Evolutionary conservation across 2,797 vertebrate species (phyloP).

Genomic region (Vultur gryphus): DNA sequence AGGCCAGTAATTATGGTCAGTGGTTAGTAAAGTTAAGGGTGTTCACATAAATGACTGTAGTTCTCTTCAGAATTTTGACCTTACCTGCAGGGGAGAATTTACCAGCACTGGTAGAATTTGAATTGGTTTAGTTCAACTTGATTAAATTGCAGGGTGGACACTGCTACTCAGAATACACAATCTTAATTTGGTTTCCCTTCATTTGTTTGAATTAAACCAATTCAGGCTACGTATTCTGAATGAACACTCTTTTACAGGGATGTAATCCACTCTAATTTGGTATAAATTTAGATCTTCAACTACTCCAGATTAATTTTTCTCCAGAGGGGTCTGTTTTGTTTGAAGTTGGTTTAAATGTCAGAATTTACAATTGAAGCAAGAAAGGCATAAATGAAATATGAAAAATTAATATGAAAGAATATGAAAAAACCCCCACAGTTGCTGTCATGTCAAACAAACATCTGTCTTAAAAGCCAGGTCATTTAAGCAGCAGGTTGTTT

Average conservation of each 20-base stretch:
- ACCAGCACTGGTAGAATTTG: neutral
- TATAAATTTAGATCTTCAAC: neutral
- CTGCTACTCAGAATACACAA: neutral
- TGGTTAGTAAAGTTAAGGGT: neutral
- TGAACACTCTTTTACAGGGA: neutral
- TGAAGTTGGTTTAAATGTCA: neutral
- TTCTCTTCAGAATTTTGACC: neutral
- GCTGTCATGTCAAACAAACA: neutral
- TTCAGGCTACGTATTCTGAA: neutral
- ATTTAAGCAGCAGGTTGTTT: neutral
- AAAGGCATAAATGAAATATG: neutral
- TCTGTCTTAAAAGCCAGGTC: neutral
- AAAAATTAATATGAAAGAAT: neutral
- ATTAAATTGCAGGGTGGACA: neutral
- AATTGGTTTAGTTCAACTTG: neutral
- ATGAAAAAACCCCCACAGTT: fast-evolving
- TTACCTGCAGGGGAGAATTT: neutral
- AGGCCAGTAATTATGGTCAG: neutral
- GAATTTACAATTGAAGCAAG: neutral
- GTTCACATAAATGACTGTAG: neutral
- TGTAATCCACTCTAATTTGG: neutral
- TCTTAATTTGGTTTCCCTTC: constrained; percentile 7
- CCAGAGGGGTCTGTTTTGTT: neutral
- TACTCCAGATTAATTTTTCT: neutral
- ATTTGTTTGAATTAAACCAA: constrained; percentile 3